Conservation (phyloP, 2,888 invertebrate genomes). For the Desoria tigrina region DNA sequence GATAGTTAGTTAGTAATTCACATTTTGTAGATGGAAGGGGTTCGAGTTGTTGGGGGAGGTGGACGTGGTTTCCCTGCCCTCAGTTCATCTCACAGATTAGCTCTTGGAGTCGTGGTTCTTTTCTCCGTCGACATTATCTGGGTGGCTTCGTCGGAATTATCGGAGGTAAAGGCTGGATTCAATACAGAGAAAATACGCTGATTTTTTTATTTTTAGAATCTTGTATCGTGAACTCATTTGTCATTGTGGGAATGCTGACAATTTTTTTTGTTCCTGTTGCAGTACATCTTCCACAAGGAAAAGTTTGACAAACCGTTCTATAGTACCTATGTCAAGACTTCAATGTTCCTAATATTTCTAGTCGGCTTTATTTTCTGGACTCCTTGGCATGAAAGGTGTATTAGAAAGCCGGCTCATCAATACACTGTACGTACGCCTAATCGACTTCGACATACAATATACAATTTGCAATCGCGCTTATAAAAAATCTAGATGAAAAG, state of each 20-base stretch:
- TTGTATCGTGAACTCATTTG: no score
- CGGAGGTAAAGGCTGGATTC: slow-evolving; percentile 78
- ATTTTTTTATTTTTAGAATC: not conserved
- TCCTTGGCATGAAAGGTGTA: slow-evolving; percentile 85
- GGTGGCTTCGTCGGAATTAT: slow-evolving; percentile 92
- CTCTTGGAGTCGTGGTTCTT: slow-evolving; percentile 82
- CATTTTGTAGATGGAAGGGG: slow-evolving; percentile 26
- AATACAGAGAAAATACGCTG: no score
- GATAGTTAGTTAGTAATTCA: no score
- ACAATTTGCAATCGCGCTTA: no score
- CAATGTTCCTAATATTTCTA: slow-evolving; percentile 88
- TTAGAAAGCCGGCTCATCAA: slow-evolving; percentile 62
- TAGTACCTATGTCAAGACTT: slow-evolving; percentile 91
- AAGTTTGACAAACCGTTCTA: slow-evolving; percentile 92
- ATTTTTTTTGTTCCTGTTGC: slow-evolving; percentile 47
- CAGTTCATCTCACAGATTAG: slow-evolving; percentile 65
- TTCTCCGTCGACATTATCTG: slow-evolving; percentile 91
- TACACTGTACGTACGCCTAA: slow-evolving; percentile 66
- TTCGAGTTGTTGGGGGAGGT: slow-evolving; percentile 27
- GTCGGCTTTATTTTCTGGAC: slow-evolving; percentile 84
- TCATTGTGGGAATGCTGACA: no score
- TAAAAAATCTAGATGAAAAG: no score
- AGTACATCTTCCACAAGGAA: slow-evolving; percentile 84
- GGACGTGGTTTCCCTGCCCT: slow-evolving; percentile 25
- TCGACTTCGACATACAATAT: no score